Conservation (phyloP, 2,797 vertebrate genomes). For the Malacoctenus gilli region DNA sequence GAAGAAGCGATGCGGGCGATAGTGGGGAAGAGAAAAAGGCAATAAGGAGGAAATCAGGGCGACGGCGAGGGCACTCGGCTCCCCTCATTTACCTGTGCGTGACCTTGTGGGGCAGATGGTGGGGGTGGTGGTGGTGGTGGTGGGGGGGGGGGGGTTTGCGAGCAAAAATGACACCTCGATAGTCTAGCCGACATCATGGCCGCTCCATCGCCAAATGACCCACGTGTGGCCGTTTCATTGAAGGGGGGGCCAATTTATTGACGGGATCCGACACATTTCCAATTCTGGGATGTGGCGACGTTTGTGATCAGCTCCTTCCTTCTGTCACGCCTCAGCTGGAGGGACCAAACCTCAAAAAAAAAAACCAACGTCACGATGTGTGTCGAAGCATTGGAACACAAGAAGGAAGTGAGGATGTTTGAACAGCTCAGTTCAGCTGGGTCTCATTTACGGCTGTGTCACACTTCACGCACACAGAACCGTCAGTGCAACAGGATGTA, state of each 20-base stretch:
- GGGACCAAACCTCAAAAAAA: too few species aligned
- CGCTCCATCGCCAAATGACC: background rate
- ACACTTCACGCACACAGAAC: too few species aligned
- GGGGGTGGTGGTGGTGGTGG: constrained; percentile 2
- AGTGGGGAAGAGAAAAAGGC: constrained; percentile 13
- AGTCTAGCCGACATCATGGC: background rate
- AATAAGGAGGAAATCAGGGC: constrained; percentile 23
- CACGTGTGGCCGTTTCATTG: background rate
- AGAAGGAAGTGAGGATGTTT: too few species aligned
- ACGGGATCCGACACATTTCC: background rate
- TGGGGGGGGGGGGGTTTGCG: constrained; percentile 2
- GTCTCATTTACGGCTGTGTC: too few species aligned
- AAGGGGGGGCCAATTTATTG: background rate
- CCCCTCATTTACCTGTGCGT: background rate
- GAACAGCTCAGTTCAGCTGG: too few species aligned
- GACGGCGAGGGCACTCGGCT: background rate
- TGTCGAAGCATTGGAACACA: too few species aligned
- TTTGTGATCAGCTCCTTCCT: background rate
- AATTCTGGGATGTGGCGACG: background rate
- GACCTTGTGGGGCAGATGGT: background rate
- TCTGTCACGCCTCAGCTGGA: background rate
- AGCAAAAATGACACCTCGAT: constrained; percentile 2
- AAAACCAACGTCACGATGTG: too few species aligned
- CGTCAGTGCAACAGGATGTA: too few species aligned
- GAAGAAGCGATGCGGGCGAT: constrained; percentile 27